phyloP scores from a whole-genome alignment of 2,113 vertebrate species.

The Zapus hudsonius region DNA sequence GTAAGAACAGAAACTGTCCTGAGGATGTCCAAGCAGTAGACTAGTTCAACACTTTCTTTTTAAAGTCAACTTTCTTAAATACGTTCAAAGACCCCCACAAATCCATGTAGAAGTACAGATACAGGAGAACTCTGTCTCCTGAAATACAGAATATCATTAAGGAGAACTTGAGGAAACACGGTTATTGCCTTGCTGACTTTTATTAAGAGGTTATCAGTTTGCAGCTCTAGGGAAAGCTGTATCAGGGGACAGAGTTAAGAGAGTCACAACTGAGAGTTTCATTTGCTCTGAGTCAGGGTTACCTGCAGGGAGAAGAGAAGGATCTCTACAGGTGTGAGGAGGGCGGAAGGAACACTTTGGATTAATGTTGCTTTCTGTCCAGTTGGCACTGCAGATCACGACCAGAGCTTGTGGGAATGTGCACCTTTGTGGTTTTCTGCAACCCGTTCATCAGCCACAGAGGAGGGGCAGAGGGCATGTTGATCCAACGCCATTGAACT shows the following conservation, averaged over 20 bases:
- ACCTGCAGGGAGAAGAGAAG: neutral
- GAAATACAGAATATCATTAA: neutral
- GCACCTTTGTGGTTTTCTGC: neutral
- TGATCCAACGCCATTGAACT: neutral
- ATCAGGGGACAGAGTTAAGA: neutral
- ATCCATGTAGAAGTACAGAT: neutral
- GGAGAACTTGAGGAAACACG: neutral
- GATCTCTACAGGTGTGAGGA: neutral
- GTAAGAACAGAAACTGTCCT: neutral
- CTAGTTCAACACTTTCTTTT: neutral
- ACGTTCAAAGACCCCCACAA: neutral
- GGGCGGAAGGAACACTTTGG: neutral
- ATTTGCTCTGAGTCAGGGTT: neutral
- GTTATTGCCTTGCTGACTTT: neutral
- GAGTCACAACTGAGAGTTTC: too few relatives aligned
- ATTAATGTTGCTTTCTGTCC: neutral
- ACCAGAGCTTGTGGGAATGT: neutral
- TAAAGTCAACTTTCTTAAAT: neutral
- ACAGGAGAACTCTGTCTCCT: neutral
- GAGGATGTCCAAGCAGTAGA: neutral
- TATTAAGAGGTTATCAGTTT: neutral
- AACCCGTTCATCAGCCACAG: neutral
- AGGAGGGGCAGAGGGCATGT: neutral
- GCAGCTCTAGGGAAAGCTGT: neutral
- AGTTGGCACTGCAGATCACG: neutral